A percentile compares a stretch with the other conserved stretches of the same genome.
phyloP scores from a whole-genome alignment of 2,113 vertebrate genomes.

The Centropristis striata region DNA sequence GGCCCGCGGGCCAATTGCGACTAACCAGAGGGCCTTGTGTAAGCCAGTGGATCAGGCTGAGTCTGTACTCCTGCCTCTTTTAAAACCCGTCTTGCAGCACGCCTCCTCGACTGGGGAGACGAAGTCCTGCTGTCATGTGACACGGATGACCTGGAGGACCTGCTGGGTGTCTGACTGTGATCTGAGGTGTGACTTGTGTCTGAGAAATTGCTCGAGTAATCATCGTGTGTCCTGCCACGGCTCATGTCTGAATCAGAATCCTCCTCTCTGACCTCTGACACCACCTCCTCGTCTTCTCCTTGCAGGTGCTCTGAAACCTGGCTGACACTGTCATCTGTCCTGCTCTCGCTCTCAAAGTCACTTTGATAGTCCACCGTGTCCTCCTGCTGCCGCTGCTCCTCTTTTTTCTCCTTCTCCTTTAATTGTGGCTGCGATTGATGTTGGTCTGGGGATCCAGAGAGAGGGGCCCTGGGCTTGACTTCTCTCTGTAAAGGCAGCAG shows the following conservation, averaged over 20 bases:
- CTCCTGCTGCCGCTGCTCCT: conserved; percentile 5
- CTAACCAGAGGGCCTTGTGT: conserved; percentile 84
- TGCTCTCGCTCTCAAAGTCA: conserved; percentile 83
- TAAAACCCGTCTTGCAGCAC: not conserved
- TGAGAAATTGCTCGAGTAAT: conserved; percentile 34
- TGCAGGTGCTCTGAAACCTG: conserved; percentile 86
- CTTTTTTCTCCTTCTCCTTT: not conserved
- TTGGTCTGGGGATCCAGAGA: not conserved
- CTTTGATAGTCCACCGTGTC: conserved; percentile 71
- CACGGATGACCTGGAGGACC: conserved; percentile 21
- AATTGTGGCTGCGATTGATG: not conserved
- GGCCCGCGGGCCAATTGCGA: no score
- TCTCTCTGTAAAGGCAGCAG: conserved; percentile 25
- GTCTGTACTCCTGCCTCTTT: conserved; percentile 90
- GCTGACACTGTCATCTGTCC: conserved; percentile 51
- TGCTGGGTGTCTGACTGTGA: conserved; percentile 21
- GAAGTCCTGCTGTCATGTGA: conserved; percentile 22
- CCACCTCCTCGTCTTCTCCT: conserved; percentile 28
- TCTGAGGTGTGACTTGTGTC: conserved; percentile 34
- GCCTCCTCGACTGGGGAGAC: not conserved
- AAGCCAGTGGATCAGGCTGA: conserved; percentile 39
- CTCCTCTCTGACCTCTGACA: conserved; percentile 25
- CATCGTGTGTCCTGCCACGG: conserved; percentile 3
- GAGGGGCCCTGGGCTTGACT: not conserved
- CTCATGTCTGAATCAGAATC: not conserved